Evolutionary conservation across 2,113 vertebrate genomes (phyloP), one percentile per base, ranked within the genome.

Genomic region (Podarcis muralis): DNA sequence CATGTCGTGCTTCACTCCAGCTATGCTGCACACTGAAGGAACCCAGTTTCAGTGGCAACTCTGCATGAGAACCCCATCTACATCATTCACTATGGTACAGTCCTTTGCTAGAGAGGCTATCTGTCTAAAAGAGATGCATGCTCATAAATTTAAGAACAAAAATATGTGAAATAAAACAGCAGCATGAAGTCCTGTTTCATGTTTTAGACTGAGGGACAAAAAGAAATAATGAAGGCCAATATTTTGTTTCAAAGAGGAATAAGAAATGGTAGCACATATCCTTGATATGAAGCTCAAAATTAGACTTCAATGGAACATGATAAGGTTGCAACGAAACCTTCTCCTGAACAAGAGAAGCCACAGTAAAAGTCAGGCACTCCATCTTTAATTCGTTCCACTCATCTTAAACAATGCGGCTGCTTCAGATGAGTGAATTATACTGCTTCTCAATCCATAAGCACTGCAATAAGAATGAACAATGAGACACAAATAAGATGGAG

Each of bases 401-500:
- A 71, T 89, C 7, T 69, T 88, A 88, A 92, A 95, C 89, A 90
- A 89, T 66, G 53, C n/a, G 27, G 86, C 13, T 48, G 90, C 89
- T 89, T 72, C 30, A 68, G 83, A 76, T 16, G 25, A 59, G 77
- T 80, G 90, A 87, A 74, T 78, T 71, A 71, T 16, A 0, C 66
- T 18, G 48, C 43, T 74, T 30, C 87, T 35, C 90, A 59, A 81
- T 35, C 83, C 78, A 85, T 53, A 53, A 88, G 87, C 66, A 1
- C 25, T 1, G 81, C 83, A 77, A 3, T 77, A 81, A 89, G 89
- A 87, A 86, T 87, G 93, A 90, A 90, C 93, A 94, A 91, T 88
- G 92, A 87, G 86, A 89, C 83, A 88, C 86, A 89, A 65, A 83
- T 69, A 3, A 86, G 92, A 96, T 68, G 91, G 92, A 95, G 37